Evolutionary conservation across 2,888 invertebrate species (phyloP).

Genomic region (Hermodice carunculata): DNA sequence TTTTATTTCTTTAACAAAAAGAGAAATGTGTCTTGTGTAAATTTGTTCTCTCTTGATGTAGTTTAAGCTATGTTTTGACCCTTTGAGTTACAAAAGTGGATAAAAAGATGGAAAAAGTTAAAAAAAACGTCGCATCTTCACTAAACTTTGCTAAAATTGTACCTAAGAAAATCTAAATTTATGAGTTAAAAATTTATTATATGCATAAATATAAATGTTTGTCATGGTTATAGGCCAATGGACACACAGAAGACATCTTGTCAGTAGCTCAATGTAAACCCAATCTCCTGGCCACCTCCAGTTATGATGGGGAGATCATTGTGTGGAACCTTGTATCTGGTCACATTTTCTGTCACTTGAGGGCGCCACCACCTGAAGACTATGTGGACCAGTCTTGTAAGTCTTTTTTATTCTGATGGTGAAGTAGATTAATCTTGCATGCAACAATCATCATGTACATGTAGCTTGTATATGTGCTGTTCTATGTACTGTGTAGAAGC

Average conservation of each 20-base stretch:
- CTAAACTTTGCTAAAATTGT: too few species aligned
- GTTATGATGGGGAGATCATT: constrained; percentile 69
- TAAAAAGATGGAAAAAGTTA: too few species aligned
- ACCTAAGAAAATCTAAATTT: too few species aligned
- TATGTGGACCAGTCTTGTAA: constrained; percentile 62
- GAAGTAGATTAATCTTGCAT: not conserved
- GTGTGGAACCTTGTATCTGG: constrained; percentile 71
- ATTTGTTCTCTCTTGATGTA: too few species aligned
- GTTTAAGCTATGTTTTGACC: too few species aligned
- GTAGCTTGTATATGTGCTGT: too few species aligned
- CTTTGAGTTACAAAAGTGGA: too few species aligned
- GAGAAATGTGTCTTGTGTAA: too few species aligned
- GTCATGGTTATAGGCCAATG: constrained; percentile 50
- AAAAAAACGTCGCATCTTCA: too few species aligned
- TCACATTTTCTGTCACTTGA: constrained; percentile 68
- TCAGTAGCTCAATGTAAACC: constrained; percentile 66
- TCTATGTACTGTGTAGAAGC: too few species aligned
- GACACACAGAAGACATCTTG: constrained; percentile 69
- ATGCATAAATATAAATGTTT: constrained; percentile 1
- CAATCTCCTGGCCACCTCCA: constrained; percentile 68
- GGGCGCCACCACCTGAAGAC: constrained; percentile 53
- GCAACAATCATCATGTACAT: not conserved
- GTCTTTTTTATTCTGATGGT: constrained; percentile 14
- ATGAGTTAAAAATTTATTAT: not conserved
- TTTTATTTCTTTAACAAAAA: too few species aligned